phyloP scores from a whole-genome alignment of 92 coral and sea anemone species.

The Nematostella vectensis region DNA sequence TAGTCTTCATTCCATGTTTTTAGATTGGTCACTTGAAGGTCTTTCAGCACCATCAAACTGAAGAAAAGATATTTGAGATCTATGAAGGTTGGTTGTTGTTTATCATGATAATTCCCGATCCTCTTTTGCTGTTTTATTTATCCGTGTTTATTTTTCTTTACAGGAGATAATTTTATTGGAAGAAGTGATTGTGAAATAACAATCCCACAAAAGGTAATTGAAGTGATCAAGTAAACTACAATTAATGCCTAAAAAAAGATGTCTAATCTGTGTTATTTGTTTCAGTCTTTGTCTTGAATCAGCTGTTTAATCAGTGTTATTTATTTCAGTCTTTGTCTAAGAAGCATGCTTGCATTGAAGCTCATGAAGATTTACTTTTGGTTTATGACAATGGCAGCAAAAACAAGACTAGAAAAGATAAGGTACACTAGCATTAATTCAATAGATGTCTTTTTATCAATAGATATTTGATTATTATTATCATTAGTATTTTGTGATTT shows the following conservation, averaged over 20 bases:
- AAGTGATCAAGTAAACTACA: too few species aligned
- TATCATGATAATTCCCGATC: too few species aligned
- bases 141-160: background rate
- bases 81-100: slow-evolving; percentile 52
- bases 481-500: too few species aligned
- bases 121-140: background rate
- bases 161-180: slow-evolving; percentile 89
- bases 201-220: slow-evolving; percentile 69
- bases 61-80: slow-evolving; percentile 58
- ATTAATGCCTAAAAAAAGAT: too few species aligned
- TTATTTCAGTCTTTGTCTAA: slow-evolving; percentile 71
- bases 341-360: slow-evolving; percentile 94
- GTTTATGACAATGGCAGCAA: slow-evolving; percentile 82
- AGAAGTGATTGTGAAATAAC: slow-evolving; percentile 64
- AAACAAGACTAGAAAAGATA: slow-evolving; percentile 80
- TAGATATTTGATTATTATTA: too few species aligned
- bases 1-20: background rate
- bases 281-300: too few species aligned
- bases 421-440: slow-evolving; percentile 28
- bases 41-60: slow-evolving; percentile 41
- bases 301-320: background rate
- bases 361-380: slow-evolving; percentile 55
- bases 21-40: slow-evolving; percentile 85
- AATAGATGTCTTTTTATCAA: background rate
- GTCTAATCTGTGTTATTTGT: too few species aligned